Evolutionary conservation across 2,797 vertebrate genomes (phyloP).

Genomic region (Scyliorhinus canicula): DNA sequence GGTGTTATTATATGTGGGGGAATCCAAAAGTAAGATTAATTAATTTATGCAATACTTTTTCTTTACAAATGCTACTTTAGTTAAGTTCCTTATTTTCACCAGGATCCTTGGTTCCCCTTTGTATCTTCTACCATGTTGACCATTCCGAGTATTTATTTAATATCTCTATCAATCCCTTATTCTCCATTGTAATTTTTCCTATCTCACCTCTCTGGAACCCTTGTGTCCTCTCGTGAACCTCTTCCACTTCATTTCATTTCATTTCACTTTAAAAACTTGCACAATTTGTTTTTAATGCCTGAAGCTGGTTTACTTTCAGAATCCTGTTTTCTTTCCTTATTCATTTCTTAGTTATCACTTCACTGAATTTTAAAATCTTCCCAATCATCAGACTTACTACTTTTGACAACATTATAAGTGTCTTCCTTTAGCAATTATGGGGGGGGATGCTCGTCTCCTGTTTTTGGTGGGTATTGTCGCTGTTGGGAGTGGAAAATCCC

Average conservation of each 20-base stretch:
- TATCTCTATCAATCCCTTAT: neutral
- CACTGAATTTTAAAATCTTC: neutral
- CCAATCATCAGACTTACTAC: neutral
- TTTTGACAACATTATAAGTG: neutral
- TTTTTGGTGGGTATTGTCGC: no score
- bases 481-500: no score
- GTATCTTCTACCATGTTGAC: neutral
- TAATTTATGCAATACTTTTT: neutral
- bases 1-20: neutral
- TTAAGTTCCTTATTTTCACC: neutral
- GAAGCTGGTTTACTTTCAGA: neutral
- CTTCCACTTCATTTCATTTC: neutral
- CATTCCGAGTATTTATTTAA: neutral
- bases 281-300: neutral
- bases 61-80: neutral
- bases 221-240: neutral
- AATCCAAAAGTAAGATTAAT: neutral
- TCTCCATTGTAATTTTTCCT: neutral
- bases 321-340: neutral
- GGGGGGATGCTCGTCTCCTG: no score
- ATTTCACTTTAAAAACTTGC: no score
- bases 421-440: no score
- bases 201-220: no score
- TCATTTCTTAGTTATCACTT: neutral
- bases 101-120: neutral